A percentile compares a stretch with the other conserved stretches of the same genome.
Evolutionary conservation across 2,888 invertebrate species (phyloP).

Genomic region (Drosophila villosipedis): DNA sequence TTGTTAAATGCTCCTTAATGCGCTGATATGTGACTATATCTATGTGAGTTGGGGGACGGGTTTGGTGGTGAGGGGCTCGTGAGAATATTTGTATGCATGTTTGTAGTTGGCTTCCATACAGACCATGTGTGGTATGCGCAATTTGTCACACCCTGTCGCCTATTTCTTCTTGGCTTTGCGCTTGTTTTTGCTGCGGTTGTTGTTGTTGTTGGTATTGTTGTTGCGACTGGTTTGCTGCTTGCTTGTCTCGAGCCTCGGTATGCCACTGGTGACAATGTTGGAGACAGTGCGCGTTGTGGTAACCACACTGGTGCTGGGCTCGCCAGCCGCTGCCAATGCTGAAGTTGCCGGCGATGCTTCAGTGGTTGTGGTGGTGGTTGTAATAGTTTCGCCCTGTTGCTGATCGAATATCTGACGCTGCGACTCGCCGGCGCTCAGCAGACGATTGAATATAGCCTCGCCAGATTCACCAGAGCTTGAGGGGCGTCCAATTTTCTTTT

Average conservation of each 20-base stretch:
- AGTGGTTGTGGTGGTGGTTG: constrained; percentile 82
- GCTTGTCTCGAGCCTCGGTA: constrained; percentile 71
- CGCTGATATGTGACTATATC: constrained; percentile 60
- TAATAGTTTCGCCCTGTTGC: constrained; percentile 77
- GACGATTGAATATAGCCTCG: constrained; percentile 77
- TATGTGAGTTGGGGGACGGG: constrained; percentile 18
- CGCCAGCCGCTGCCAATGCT: constrained; percentile 30
- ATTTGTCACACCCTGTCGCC: constrained; percentile 24
- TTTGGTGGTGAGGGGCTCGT: constrained; percentile 18
- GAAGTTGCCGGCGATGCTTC: constrained; percentile 57
- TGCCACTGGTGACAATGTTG: constrained; percentile 83
- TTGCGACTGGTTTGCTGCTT: constrained; percentile 46
- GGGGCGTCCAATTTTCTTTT: constrained; percentile 44
- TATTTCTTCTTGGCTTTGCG: constrained; percentile 80
- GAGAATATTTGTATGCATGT: constrained; percentile 32
- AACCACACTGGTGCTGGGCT: constrained; percentile 75
- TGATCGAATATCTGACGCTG: constrained; percentile 78
- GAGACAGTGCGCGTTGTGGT: constrained; percentile 83
- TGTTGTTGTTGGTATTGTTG: constrained; percentile 47
- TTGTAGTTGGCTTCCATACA: constrained; percentile 39
- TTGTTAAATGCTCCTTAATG: constrained; percentile 28
- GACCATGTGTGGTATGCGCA: constrained; percentile 62
- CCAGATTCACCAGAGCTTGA: constrained; percentile 60
- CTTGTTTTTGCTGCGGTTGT: constrained; percentile 74
- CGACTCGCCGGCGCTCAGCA: constrained; percentile 72